Percentiles rank a stretch among this genome's conserved stretches.
Evolutionary conservation across 2,888 invertebrate genomes (phyloP).

Genomic region (Ellobium chinense): DNA sequence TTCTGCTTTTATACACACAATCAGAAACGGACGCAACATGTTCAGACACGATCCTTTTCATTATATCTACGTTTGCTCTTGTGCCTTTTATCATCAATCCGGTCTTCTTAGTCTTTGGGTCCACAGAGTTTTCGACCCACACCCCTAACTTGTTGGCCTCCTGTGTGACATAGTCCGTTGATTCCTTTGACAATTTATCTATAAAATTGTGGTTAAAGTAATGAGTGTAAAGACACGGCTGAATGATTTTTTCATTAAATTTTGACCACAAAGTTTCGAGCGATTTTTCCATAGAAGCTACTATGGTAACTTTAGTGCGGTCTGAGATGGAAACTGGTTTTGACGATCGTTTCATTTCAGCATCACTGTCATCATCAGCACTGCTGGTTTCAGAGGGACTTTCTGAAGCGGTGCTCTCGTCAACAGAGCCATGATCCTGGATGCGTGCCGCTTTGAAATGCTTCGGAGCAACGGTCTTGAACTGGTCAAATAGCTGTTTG

Average conservation of each 20-base stretch:
- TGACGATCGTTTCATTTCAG: not conserved
- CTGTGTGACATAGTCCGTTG: not conserved
- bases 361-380: not conserved
- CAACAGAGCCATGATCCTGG: not conserved
- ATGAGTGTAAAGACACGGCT: not conserved
- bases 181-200: not conserved
- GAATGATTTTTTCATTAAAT: not conserved
- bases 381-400: not conserved
- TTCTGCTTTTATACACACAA: not conserved
- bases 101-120: constrained; percentile 1
- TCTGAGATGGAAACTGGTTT: not conserved
- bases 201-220: constrained; percentile 13
- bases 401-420: not conserved
- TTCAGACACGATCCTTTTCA: constrained; percentile 14
- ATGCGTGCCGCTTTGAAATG: not conserved
- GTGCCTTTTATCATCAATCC: constrained; percentile 40
- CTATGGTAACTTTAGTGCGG: not conserved
- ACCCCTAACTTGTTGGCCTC: constrained; percentile 21
- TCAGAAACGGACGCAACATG: not conserved
- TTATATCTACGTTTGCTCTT: constrained; percentile 18
- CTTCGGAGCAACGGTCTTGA: constrained; percentile 6
- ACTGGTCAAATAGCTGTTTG: constrained; percentile 6
- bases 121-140: not conserved
- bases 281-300: not conserved
- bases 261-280: constrained; percentile 16